Conservation (phyloP, 2,797 vertebrate genomes). For the Chelon auratus region DNA sequence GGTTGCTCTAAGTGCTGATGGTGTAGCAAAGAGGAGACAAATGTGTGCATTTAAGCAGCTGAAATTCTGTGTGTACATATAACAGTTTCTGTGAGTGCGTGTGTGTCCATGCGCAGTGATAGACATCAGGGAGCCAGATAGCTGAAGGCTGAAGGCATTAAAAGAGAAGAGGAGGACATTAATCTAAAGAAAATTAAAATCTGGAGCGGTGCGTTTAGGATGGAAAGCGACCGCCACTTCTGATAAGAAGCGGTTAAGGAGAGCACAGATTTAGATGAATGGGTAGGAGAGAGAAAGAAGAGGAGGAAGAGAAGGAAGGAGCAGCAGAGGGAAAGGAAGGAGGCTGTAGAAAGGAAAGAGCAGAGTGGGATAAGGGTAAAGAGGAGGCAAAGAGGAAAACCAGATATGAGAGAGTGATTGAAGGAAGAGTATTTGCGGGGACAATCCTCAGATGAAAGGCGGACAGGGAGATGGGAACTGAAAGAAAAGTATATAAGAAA, state of each 20-base stretch:
- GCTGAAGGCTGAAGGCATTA: constrained; percentile 89
- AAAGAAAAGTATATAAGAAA: neutral
- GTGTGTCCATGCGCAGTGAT: constrained; percentile 81
- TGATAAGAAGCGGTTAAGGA: constrained; percentile 98
- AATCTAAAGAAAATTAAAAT: constrained; percentile 99
- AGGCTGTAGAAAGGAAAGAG: constrained; percentile 8
- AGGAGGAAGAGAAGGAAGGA: constrained; percentile 22
- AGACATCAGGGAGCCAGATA: constrained; percentile 89
- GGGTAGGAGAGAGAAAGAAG: constrained; percentile 53
- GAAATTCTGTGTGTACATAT: constrained; percentile 55
- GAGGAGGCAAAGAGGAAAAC: neutral
- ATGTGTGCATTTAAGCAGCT: constrained; percentile 84
- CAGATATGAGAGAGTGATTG: neutral
- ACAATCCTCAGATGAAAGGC: neutral
- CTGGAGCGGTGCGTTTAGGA: constrained; percentile 90
- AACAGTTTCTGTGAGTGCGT: constrained; percentile 32
- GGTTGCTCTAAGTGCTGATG: constrained; percentile 71
- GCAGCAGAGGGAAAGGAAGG: constrained; percentile 23
- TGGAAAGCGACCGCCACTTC: constrained; percentile 96
- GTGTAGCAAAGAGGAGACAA: constrained; percentile 78
- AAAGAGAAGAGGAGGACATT: constrained; percentile 91
- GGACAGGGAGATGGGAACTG: neutral
- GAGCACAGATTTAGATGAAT: constrained; percentile 97
- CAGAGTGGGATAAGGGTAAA: neutral
- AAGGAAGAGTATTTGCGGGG: too few relatives aligned